Percentiles rank a stretch among this genome's conserved stretches.
Conservation (phyloP, 1,140 invertebrate genomes). For the Ceratina australensis region DNA sequence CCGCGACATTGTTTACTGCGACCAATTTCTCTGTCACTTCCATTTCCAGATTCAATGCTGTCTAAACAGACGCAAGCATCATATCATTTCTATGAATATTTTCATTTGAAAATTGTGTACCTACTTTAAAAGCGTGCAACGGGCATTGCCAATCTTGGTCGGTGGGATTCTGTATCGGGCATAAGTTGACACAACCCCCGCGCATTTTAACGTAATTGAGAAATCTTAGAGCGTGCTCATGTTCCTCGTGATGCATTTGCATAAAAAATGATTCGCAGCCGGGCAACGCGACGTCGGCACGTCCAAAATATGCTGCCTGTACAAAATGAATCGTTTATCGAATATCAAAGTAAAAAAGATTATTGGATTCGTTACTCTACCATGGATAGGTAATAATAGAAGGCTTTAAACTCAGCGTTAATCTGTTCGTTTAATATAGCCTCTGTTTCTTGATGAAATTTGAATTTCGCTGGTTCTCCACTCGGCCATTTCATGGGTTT, state of each 20-base stretch:
- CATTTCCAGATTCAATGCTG: conserved; percentile 66
- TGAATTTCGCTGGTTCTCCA: conserved; percentile 60
- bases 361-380: conserved; percentile 42
- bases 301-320: conserved; percentile 72
- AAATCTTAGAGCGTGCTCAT: conserved; percentile 66
- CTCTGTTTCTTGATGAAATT: conserved; percentile 72
- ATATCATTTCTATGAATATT: not conserved
- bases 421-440: conserved; percentile 69
- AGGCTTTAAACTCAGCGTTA: conserved; percentile 68
- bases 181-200: conserved; percentile 66
- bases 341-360: too few relatives aligned
- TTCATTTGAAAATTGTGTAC: not conserved
- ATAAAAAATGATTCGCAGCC: conserved; percentile 72
- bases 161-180: conserved; percentile 52
- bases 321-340: not conserved
- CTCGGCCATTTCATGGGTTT: conserved; percentile 66
- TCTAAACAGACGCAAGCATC: conserved; percentile 47
- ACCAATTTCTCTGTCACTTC: conserved; percentile 67
- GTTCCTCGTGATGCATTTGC: conserved; percentile 73
- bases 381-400: conserved; percentile 75
- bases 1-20: conserved; percentile 56
- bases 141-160: conserved; percentile 74
- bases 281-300: conserved; percentile 69
- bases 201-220: conserved; percentile 71
- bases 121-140: conserved; percentile 71